Conservation (phyloP, 2,113 vertebrate genomes). For the Aphyosemion australe region DNA sequence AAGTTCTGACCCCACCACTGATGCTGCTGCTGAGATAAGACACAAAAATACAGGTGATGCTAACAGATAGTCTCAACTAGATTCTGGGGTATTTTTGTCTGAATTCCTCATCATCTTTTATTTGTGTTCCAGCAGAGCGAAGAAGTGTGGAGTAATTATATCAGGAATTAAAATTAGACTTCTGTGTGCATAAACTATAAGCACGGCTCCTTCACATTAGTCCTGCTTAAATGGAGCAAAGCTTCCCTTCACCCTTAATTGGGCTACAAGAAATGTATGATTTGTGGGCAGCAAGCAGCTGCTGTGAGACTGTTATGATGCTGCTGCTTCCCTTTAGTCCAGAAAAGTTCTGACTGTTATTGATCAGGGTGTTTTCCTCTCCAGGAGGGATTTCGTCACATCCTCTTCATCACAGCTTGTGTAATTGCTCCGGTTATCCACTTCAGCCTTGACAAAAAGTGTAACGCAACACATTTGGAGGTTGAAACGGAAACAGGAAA, state of each 20-base stretch:
- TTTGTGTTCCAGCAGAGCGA: background rate
- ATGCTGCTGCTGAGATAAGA: too few species aligned
- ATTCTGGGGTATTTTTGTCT: background rate
- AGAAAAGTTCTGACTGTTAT: slow-evolving; percentile 41
- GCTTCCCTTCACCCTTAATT: slow-evolving; percentile 5
- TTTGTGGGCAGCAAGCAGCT: slow-evolving; percentile 13
- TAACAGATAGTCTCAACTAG: background rate
- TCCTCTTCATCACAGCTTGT: slow-evolving; percentile 63
- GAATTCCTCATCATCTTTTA: background rate
- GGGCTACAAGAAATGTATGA: background rate
- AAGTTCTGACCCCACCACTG: too few species aligned
- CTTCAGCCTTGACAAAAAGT: slow-evolving; percentile 46
- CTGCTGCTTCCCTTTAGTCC: slow-evolving; percentile 5
- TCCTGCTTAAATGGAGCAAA: slow-evolving; percentile 21
- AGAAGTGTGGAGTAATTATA: background rate
- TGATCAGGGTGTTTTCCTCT: slow-evolving; percentile 60
- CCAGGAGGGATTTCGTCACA: slow-evolving; percentile 49
- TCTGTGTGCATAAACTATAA: slow-evolving; percentile 6
- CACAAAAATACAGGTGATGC: background rate
- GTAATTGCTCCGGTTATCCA: slow-evolving; percentile 68
- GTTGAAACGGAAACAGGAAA: slow-evolving; percentile 43
- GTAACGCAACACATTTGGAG: slow-evolving; percentile 39
- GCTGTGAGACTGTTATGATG: background rate
- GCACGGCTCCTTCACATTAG: background rate
- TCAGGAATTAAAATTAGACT: background rate